A percentile compares a stretch with the other conserved stretches of the same genome.
Conservation (phyloP, 2,797 vertebrate species). For the Nyctalus aviator region DNA sequence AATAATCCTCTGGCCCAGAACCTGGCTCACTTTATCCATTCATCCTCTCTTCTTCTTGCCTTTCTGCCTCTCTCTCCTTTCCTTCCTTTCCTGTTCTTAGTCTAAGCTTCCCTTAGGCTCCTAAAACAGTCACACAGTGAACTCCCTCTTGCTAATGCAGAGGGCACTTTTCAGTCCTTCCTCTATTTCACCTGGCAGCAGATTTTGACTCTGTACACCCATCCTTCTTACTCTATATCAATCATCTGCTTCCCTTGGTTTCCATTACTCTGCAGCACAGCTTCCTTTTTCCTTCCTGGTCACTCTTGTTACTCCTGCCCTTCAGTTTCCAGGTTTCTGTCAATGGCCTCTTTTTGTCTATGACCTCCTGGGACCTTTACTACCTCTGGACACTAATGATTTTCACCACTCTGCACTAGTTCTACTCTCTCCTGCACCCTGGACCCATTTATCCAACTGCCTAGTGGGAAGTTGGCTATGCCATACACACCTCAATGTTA, state of each 20-base stretch:
- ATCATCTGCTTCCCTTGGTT: not conserved
- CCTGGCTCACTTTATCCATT: accelerated
- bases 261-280: too few relatives aligned
- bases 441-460: not conserved
- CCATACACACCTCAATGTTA: not conserved
- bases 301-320: not conserved
- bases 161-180: not conserved
- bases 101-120: not conserved
- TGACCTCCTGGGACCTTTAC: not conserved
- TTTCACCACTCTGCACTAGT: not conserved
- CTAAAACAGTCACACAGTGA: not conserved
- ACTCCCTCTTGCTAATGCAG: not conserved
- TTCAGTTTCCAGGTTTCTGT: not conserved
- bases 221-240: not conserved
- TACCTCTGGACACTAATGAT: not conserved
- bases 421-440: not conserved
- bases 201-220: not conserved
- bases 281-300: not conserved
- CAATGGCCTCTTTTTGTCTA: not conserved
- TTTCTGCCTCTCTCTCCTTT: not conserved
- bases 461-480: not conserved
- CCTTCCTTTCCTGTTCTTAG: not conserved
- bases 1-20: not conserved
- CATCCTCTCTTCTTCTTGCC: not conserved
- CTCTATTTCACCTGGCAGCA: not conserved